These are phyloP conservation scores for Lethenteron reissneri DNA, from an alignment of 2,113 vertebrate genomes.

Conservation along the genomic window DNA sequence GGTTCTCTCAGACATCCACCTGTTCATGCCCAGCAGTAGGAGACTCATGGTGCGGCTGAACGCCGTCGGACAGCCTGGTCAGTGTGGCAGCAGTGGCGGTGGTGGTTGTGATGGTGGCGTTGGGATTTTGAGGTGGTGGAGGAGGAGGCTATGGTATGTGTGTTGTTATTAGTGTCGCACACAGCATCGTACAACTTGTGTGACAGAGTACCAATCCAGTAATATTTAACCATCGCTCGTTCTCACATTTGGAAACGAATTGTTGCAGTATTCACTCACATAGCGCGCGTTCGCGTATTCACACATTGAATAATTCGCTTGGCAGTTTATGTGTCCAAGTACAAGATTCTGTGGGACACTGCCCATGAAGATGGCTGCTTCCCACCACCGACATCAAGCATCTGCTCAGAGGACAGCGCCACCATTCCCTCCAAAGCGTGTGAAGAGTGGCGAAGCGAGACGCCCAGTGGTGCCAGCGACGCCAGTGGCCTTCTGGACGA, in stretches of 20 bases:
- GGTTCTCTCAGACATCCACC: constrained; percentile 51
- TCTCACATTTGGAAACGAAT: neutral
- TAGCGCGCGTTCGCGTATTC: neutral
- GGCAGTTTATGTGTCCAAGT: constrained; percentile 52
- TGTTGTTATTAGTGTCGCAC: constrained; percentile 12
- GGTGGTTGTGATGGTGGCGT: neutral
- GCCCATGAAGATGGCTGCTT: neutral
- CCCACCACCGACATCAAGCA: too few relatives aligned
- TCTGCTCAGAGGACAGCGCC: too few relatives aligned
- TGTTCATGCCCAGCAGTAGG: constrained; percentile 29
- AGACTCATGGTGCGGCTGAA: constrained; percentile 54
- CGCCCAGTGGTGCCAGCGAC: too few relatives aligned
- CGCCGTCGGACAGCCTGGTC: constrained; percentile 41
- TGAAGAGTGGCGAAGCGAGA: too few relatives aligned
- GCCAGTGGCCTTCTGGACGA: neutral
- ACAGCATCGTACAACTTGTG: neutral
- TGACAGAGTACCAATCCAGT: neutral
- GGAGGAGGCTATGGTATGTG: neutral
- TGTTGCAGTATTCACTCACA: neutral
- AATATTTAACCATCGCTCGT: neutral
- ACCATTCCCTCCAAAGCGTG: too few relatives aligned
- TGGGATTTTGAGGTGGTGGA: neutral
- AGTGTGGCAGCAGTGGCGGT: constrained; percentile 9
- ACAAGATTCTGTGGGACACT: constrained; percentile 32
- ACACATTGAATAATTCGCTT: neutral